Base-by-base conservation (phyloP, 2,797 vertebrate species). In the Sebastes itinus region DNA sequence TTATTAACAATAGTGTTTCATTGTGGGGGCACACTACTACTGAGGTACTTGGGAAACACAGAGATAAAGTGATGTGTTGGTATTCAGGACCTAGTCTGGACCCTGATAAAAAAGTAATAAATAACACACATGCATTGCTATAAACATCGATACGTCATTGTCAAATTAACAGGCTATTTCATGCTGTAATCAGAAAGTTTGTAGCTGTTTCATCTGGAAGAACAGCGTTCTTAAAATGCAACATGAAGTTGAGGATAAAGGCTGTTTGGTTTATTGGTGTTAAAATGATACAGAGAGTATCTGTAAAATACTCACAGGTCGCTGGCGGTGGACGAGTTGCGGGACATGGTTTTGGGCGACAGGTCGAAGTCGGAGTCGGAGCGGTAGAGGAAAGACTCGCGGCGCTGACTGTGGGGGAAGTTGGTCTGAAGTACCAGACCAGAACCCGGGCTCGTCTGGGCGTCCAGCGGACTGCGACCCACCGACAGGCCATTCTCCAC, bases 301-400 rank as follows among this genome's bases (percentile, higher is more conserved):
- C 23, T 18, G 22, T 42, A 8, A 30, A 70, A 71, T 82, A 96
- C 98, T 98, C 90, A 99, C 98, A 98, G 92, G 89, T 99, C 98
- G 2, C 97, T 98, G 93, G 97, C 94, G 3, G 92, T 95, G 30
- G 98, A 99, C 2, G 98, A 97, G 93, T 98, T 98, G 83, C 97
- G 95, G 84, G 98, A 99, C 96, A 97, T 96, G 76, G 94, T 88
- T 91, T 99, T 99, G 5, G 97, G 97, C 0, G 97, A 98, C 54
- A 98, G 95, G 90, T 99, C 97, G 1, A 97, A 98, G 95, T 99
- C 98, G 0, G 98, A 99, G 94, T 99, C 98, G 0, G 97, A 98
- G 76, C 98, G 97, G 94, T 99, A 99, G 4, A 99, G 97, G 95
- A 99, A 99, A 81, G 98, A 99, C 93, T 98, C 98, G 0, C 97